A percentile compares a stretch with the other conserved stretches of the same genome.
Evolutionary conservation across 2,888 invertebrate species (phyloP).

Genomic region (Drosophila sordidula): DNA sequence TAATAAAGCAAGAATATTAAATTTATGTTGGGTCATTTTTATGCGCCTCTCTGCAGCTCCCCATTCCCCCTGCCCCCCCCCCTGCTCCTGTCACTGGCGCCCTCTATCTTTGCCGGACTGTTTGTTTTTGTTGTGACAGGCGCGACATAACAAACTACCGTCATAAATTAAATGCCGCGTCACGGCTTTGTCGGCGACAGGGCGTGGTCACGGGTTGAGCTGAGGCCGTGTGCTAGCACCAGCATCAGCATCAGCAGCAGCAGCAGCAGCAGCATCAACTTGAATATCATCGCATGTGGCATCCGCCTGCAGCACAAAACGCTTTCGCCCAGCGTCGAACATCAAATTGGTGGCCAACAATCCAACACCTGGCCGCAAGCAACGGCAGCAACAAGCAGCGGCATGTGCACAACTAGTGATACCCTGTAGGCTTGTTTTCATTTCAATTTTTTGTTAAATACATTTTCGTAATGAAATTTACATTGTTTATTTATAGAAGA

Average conservation of each 20-base stretch:
- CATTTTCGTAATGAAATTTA: too few relatives aligned
- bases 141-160: conserved; percentile 83
- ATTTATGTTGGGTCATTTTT: conserved; percentile 83
- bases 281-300: conserved; percentile 52
- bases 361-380: conserved; percentile 42
- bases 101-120: conserved; percentile 67
- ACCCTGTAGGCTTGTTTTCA: background rate
- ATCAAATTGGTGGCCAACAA: conserved; percentile 37
- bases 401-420: background rate
- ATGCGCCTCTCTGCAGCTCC: conserved; percentile 46
- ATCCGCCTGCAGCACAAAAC: conserved; percentile 41
- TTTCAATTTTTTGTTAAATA: too few relatives aligned
- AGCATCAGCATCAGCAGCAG: conserved; percentile 28
- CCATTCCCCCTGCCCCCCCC: conserved; percentile 8
- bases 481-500: too few relatives aligned
- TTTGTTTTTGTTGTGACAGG: conserved; percentile 81
- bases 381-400: background rate
- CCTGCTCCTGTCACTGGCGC: conserved; percentile 38
- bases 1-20: conserved; percentile 82
- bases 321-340: conserved; percentile 29
- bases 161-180: conserved; percentile 82
- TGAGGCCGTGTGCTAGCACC: conserved; percentile 34
- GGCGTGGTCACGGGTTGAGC: conserved; percentile 40
- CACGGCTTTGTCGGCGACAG: conserved; percentile 63
- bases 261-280: conserved; percentile 24